A percentile compares a stretch with the other conserved stretches of the same genome.
These are phyloP conservation scores for Notarius quadriscutis DNA, from an alignment of 2,113 vertebrate species.

Conservation along the genomic window DNA sequence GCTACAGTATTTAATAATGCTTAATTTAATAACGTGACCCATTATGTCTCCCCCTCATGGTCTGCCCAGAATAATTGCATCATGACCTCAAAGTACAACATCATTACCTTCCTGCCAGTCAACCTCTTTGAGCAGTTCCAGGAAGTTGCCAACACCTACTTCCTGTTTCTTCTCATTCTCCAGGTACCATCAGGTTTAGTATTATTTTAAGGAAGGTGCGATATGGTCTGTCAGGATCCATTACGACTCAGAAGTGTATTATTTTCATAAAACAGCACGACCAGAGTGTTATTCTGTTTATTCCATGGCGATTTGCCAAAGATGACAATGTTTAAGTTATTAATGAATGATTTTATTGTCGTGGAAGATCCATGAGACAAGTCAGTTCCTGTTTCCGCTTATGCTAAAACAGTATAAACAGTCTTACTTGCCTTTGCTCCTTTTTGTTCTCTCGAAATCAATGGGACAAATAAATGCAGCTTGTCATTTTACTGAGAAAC, in stretches of 20 bases:
- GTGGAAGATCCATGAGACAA: neutral
- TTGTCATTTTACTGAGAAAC: neutral
- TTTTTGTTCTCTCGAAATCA: neutral
- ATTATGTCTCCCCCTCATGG: neutral
- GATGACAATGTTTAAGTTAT: neutral
- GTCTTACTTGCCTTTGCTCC: neutral
- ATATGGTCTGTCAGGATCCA: neutral
- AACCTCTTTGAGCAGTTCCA: constrained; percentile 99
- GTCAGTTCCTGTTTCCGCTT: neutral
- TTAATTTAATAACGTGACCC: neutral
- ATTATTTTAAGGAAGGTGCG: neutral
- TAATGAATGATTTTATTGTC: neutral
- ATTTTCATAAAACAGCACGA: neutral
- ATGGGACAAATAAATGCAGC: neutral
- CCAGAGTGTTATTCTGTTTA: neutral
- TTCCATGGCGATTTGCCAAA: neutral
- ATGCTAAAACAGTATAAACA: neutral
- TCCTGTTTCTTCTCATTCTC: constrained; percentile 93
- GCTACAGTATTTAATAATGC: neutral
- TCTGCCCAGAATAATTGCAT: constrained; percentile 88
- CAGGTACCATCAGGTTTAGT: constrained; percentile 74
- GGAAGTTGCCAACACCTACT: constrained; percentile 97
- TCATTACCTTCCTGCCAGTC: constrained; percentile 92
- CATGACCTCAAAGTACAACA: constrained; percentile 94
- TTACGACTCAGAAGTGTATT: neutral